Conservation (phyloP, 2,888 invertebrate genomes). For the Thereva unica region DNA sequence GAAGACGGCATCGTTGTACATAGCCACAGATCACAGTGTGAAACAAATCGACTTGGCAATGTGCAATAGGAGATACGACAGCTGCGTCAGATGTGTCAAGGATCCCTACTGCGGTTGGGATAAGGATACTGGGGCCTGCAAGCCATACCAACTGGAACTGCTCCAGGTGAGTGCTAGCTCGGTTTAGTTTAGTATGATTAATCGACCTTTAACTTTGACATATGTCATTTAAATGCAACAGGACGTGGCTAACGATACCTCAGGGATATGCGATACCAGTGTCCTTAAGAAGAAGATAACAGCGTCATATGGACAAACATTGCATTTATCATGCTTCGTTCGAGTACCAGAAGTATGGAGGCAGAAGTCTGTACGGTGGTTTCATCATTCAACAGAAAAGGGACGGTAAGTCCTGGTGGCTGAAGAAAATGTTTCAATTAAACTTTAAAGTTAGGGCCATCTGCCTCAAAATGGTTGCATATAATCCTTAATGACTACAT, state of each 20-base stretch:
- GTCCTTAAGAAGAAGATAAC: constrained; percentile 85
- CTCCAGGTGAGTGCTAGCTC: constrained; percentile 49
- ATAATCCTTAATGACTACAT: constrained; percentile 40
- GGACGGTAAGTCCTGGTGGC: constrained; percentile 63
- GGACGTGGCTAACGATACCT: constrained; percentile 89
- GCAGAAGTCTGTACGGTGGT: constrained; percentile 83
- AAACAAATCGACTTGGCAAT: constrained; percentile 88
- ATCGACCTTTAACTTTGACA: constrained; percentile 34
- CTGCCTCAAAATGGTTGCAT: constrained; percentile 30
- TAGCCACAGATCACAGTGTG: constrained; percentile 85
- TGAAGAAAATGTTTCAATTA: constrained; percentile 32
- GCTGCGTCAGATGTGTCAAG: constrained; percentile 88
- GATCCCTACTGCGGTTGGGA: constrained; percentile 99
- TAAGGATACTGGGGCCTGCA: constrained; percentile 81
- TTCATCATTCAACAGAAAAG: constrained; percentile 85
- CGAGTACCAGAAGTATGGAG: constrained; percentile 85
- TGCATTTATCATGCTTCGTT: constrained; percentile 88
- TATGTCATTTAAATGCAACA: constrained; percentile 61
- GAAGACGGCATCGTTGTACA: constrained; percentile 84
- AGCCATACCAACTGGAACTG: constrained; percentile 84
- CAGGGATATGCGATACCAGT: constrained; percentile 87
- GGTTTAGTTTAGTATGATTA: constrained; percentile 17
- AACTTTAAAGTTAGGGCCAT: constrained; percentile 33
- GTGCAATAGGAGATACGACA: constrained; percentile 88
- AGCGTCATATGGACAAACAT: constrained; percentile 91